Percentiles rank a stretch among this genome's conserved stretches.
These are phyloP conservation scores for Hydrocynus forskahlii DNA, from an alignment of 2,797 vertebrate species.

Conservation along the genomic window DNA sequence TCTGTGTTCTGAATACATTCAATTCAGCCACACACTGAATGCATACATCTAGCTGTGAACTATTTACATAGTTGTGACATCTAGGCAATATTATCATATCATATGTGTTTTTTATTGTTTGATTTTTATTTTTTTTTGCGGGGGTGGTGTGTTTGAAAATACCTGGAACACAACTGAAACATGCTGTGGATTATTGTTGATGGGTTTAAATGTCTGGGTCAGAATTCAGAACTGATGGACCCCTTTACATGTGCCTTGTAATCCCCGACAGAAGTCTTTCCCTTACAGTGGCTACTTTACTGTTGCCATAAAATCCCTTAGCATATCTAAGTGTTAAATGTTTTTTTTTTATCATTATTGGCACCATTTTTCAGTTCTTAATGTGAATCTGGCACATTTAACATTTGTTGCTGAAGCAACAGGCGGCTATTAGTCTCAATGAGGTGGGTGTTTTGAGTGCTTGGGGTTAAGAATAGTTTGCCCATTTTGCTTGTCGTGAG, in stretches of 20 bases:
- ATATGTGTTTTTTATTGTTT: neutral
- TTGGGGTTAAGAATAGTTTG: conserved; percentile 40
- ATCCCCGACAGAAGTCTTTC: conserved; percentile 21
- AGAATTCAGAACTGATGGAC: conserved; percentile 17
- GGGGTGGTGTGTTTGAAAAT: no score
- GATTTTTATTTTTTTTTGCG: neutral
- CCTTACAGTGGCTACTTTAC: neutral
- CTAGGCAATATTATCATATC: no score
- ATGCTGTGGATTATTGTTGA: neutral
- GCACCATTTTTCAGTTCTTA: neutral
- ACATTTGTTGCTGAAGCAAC: neutral
- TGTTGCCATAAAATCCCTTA: neutral
- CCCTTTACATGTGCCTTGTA: neutral
- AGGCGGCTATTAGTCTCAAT: neutral
- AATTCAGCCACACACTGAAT: no score
- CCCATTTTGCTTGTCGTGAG: conserved; percentile 29
- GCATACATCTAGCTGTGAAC: neutral
- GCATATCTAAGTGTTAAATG: neutral
- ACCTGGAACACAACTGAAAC: no score
- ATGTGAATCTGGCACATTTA: neutral
- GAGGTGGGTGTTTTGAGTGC: neutral
- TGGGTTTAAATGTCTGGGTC: conserved; percentile 15
- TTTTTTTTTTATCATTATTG: neutral
- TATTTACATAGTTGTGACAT: neutral
- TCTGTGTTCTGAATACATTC: no score